phyloP scores from a whole-genome alignment of 1,140 invertebrate genomes.

The Zaprionus gabonicus region DNA sequence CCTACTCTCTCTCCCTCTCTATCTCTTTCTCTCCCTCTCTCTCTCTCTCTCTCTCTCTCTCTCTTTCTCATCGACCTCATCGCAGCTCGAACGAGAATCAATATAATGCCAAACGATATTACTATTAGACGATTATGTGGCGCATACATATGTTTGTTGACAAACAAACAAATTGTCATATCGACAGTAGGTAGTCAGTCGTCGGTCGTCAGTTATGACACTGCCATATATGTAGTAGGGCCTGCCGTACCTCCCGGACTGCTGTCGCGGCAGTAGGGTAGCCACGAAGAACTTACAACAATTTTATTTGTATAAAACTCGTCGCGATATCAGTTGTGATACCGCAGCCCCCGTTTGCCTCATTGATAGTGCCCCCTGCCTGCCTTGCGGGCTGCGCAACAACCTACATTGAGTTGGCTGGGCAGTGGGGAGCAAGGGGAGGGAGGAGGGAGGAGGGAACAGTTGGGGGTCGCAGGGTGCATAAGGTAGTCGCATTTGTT shows the following conservation, averaged over 20 bases:
- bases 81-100: constrained; percentile 34
- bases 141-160: constrained; percentile 81
- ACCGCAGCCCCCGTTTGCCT: constrained; percentile 15
- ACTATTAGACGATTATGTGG: constrained; percentile 72
- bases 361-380: constrained; percentile 48
- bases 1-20: no score
- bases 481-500: constrained; percentile 35
- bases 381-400: constrained; percentile 25
- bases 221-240: no score
- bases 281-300: constrained; percentile 34
- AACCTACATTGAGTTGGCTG: constrained; percentile 28
- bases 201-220: no score
- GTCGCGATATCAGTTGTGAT: constrained; percentile 61
- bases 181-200: constrained; percentile 7
- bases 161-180: constrained; percentile 51
- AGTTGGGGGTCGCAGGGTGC: not conserved
- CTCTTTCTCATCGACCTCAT: no score
- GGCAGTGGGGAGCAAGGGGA: not conserved
- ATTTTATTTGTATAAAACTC: constrained; percentile 61
- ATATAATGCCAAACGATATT: constrained; percentile 61
- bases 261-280: constrained; percentile 19
- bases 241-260: constrained; percentile 40
- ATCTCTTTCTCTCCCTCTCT: no score
- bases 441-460: no score
- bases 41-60: no score